Percentiles rank a stretch among this genome's conserved stretches.
Conservation (phyloP, 2,888 invertebrate genomes). For the Asteroscopus sphinx region DNA sequence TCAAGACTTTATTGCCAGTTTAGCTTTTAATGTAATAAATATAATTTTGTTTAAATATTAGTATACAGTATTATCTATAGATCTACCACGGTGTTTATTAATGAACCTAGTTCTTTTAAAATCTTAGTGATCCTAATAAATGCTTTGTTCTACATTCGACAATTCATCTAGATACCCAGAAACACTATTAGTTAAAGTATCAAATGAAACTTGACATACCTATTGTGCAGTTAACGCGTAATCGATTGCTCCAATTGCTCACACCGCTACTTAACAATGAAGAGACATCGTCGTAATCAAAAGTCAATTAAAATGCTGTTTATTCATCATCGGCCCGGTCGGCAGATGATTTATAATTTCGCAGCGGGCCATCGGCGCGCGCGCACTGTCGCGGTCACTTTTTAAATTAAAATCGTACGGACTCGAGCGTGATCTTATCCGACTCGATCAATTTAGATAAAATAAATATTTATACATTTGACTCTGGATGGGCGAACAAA, state of each 20-base stretch:
- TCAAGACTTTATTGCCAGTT: constrained; percentile 11
- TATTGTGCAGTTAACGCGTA: constrained; percentile 47
- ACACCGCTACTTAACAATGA: constrained; percentile 75
- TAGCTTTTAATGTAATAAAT: background rate
- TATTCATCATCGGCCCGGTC: constrained; percentile 77
- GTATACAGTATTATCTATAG: background rate
- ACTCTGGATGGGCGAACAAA: constrained; percentile 87
- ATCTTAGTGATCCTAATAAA: background rate
- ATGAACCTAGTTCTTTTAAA: background rate
- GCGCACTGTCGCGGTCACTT: constrained; percentile 85
- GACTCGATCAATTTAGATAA: constrained; percentile 89
- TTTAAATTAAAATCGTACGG: constrained; percentile 87
- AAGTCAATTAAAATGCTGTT: constrained; percentile 88
- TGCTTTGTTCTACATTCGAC: constrained; percentile 5
- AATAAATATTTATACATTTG: constrained; percentile 89
- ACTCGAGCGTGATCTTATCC: constrained; percentile 87
- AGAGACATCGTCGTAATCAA: constrained; percentile 82
- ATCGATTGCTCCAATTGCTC: constrained; percentile 73
- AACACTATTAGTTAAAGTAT: constrained; percentile 17
- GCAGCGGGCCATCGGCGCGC: constrained; percentile 83
- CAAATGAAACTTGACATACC: constrained; percentile 34
- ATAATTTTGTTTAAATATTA: constrained; percentile 1
- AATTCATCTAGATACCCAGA: constrained; percentile 6
- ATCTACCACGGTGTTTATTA: background rate
- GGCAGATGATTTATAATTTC: constrained; percentile 87